Evolutionary conservation across 1,140 invertebrate genomes (phyloP).

Genomic region (Hylyphantes graminicola): DNA sequence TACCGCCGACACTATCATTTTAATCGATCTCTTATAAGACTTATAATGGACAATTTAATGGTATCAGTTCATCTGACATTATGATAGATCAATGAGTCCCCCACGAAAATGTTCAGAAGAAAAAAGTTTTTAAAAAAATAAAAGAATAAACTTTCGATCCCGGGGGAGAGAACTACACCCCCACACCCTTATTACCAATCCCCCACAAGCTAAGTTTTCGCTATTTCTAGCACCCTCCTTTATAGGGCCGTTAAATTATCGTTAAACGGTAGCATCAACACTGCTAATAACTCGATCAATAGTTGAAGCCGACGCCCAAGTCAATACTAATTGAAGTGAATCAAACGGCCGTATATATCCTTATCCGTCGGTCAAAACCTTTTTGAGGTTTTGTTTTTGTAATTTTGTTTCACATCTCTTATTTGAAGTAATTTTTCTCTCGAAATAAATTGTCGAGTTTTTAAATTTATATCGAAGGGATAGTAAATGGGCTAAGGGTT

Average conservation of each 20-base stretch:
- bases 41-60: conserved; percentile 59
- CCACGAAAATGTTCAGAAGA: neutral
- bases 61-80: conserved; percentile 50
- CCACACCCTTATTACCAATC: conserved; percentile 46
- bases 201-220: conserved; percentile 49
- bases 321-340: conserved; percentile 52
- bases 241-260: conserved; percentile 45
- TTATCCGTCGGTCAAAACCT: conserved; percentile 40
- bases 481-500: neutral
- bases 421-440: neutral
- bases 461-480: conserved; percentile 35
- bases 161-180: neutral
- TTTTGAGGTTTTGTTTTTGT: conserved; percentile 17
- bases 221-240: conserved; percentile 2
- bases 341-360: neutral
- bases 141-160: neutral
- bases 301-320: conserved; percentile 47
- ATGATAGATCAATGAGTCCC: conserved; percentile 52
- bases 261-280: conserved; percentile 59
- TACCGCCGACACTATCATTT: conserved; percentile 5
- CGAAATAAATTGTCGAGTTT: neutral
- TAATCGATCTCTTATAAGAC: conserved; percentile 38
- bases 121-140: conserved; percentile 1
- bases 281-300: conserved; percentile 57
- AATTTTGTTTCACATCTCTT: neutral